Evolutionary conservation across 2,888 invertebrate species (phyloP), one percentile per base, ranked within the genome.

Genomic region (Chesias legatella): DNA sequence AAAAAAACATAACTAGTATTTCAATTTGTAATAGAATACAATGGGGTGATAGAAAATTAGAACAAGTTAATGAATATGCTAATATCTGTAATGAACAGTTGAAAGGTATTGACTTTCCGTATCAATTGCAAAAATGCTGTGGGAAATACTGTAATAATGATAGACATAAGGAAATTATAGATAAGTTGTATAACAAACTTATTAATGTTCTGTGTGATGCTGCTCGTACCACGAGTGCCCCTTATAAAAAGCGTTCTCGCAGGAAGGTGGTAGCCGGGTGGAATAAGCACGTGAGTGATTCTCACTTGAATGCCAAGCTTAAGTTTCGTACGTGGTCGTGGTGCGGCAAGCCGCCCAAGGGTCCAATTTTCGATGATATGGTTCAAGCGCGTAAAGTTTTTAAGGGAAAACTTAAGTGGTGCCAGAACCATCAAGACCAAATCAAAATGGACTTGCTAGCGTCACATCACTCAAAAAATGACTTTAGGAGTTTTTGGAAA

Each of bases 261-360:
- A 28, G 1, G 6, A 56, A n/a, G 7, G 31, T 1, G 52, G 56
- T 0, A 1, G 13, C 28, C 4, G 28, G 28, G 13, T 59, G 57
- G 57, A 58, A 56, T 25, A 43, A 33, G 3, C 31, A 58, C 13
- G 56, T 58, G 4, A 38, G 36, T 1, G 39, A 23, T 7, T 49
- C 53, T 10, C 51, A 56, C 20, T 10, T 30, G 41, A 33, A 39
- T 34, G 56, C 57, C 23, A 44, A 54, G 25, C 9, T 9, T 3
- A 35, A 25, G 3, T 55, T 51, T 41, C 8, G 42, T 4, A 11
- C 29, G 3, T 58, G 57, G 57, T n/a, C 49, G 9, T 39, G 34
- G 20, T 23, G 26, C 11, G 48, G 48, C 5, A 33, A 30, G 20
- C 41, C 41, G 1, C 1, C 1, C n/a, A 25, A 21, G 3, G 41